A percentile compares a stretch with the other conserved stretches of the same genome.
Evolutionary conservation across 2,797 vertebrate species (phyloP).

Genomic region (Hylomyscus alleni): DNA sequence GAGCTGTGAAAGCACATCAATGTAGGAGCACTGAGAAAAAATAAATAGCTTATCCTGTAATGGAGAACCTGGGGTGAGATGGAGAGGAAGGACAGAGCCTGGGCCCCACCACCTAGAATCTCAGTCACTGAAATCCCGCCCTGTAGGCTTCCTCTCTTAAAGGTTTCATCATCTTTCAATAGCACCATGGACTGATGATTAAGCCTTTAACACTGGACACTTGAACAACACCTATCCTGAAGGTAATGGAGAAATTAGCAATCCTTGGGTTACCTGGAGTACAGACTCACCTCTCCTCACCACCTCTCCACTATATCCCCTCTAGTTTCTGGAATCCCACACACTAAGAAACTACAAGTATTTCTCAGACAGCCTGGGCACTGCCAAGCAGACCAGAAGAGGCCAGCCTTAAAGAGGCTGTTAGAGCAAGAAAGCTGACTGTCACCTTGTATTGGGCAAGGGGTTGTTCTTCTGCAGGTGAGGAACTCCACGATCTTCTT

Average conservation of each 20-base stretch:
- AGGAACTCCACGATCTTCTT: neutral
- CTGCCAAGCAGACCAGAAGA: neutral
- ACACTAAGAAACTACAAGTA: neutral
- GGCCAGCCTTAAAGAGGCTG: neutral
- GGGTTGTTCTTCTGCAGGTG: neutral
- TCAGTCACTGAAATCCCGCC: neutral
- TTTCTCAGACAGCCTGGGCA: neutral
- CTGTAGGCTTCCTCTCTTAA: neutral
- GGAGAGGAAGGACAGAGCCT: too few species aligned
- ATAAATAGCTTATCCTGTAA: neutral
- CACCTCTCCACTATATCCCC: neutral
- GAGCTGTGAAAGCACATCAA: neutral
- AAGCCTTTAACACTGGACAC: neutral
- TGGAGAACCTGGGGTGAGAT: neutral
- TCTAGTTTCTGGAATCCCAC: neutral
- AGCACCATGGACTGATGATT: too few species aligned
- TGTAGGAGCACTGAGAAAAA: too few species aligned
- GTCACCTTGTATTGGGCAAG: neutral
- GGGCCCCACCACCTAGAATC: neutral
- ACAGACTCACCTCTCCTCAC: neutral
- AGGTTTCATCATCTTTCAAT: neutral
- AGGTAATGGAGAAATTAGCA: neutral
- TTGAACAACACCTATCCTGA: neutral
- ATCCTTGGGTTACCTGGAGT: neutral
- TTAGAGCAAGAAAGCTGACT: neutral